Evolutionary conservation across 30 jellyfish, hydroid and myxozoan genomes (phyloP).

Genomic region (Cassiopea xamachana): DNA sequence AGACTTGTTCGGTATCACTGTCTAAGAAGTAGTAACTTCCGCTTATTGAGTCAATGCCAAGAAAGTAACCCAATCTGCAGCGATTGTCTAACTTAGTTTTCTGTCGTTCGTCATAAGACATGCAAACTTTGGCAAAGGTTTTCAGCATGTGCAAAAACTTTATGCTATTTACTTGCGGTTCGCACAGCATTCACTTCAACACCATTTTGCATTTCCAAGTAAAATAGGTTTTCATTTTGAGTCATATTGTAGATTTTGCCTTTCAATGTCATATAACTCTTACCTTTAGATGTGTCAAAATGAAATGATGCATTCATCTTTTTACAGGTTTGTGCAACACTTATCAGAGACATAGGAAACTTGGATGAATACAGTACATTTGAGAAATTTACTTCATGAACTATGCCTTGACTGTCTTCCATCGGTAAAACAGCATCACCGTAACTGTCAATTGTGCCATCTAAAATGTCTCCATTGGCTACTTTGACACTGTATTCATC

Average conservation of each 20-base stretch:
- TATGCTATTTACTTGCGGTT: conserved; percentile 1
- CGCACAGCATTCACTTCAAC: conserved; percentile 3
- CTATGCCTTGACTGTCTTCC: conserved; percentile 8
- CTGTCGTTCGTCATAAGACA: neutral
- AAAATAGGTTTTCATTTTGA: conserved; percentile 2
- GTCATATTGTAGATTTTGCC: neutral
- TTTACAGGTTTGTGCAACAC: conserved; percentile 10
- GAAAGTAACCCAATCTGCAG: neutral
- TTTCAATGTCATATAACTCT: conserved; percentile 1
- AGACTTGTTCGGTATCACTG: neutral
- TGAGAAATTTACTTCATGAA: neutral
- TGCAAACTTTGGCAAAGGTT: neutral
- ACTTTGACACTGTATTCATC: neutral
- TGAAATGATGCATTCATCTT: neutral
- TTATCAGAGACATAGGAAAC: conserved; percentile 9
- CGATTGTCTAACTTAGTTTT: neutral
- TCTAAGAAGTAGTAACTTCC: neutral
- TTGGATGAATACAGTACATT: conserved; percentile 7
- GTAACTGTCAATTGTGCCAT: neutral
- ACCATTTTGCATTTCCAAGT: neutral
- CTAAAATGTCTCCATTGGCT: neutral
- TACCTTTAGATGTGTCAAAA: conserved; percentile 1
- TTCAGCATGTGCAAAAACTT: neutral
- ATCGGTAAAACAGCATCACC: conserved; percentile 1
- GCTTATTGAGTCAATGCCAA: neutral